Percentiles rank a stretch among this genome's conserved stretches.
These are phyloP conservation scores for Heliconius sara DNA, from an alignment of 2,888 invertebrate genomes.

Conservation along the genomic window DNA sequence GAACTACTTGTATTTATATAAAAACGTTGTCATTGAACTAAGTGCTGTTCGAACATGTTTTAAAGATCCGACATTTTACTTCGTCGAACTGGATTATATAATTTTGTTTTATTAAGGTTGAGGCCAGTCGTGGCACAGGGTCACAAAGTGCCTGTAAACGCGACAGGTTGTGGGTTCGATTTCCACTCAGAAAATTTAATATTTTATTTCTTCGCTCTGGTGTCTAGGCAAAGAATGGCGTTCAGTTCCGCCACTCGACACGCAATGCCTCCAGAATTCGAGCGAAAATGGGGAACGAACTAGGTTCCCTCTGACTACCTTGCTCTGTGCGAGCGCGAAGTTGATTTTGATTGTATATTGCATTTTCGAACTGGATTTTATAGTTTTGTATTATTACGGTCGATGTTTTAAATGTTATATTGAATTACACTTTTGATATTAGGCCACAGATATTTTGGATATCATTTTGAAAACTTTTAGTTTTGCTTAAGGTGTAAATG, in stretches of 20 bases:
- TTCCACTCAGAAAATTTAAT: no score
- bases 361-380: background rate
- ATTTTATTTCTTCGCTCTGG: no score
- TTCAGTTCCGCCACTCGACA: no score
- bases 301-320: no score
- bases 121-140: no score
- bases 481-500: background rate
- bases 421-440: background rate
- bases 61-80: background rate
- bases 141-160: no score
- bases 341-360: no score
- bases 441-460: background rate
- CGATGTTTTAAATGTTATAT: background rate
- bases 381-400: background rate
- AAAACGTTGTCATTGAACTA: constrained; percentile 7
- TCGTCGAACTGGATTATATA: background rate
- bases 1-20: constrained; percentile 21
- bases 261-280: no score
- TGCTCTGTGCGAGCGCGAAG: no score
- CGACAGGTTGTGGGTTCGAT: no score
- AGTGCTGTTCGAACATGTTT: background rate
- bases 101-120: background rate
- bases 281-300: no score
- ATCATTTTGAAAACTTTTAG: background rate
- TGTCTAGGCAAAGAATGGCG: no score